Percentiles rank a stretch among this genome's conserved stretches.
phyloP scores from a whole-genome alignment of 2,113 vertebrate species.

The Trogon surrucura region DNA sequence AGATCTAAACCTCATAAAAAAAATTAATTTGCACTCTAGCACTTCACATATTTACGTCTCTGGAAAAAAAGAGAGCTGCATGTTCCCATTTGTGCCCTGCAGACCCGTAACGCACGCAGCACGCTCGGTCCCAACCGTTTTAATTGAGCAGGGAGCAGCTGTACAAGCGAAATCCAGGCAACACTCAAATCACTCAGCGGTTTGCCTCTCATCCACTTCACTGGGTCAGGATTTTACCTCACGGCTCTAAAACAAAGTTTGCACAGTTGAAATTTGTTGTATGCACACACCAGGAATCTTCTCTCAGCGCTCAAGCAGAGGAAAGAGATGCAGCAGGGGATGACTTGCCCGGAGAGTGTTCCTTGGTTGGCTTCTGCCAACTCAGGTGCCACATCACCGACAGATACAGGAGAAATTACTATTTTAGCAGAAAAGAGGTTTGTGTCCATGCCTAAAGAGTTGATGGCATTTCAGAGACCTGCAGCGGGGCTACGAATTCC shows the following conservation, averaged over 20 bases:
- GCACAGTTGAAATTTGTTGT: rapidly evolving
- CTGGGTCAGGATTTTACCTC: neutral
- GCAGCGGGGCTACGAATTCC: neutral
- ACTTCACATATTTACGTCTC: neutral
- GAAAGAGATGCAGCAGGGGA: no score
- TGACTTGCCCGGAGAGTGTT: rapidly evolving
- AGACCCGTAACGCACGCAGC: neutral
- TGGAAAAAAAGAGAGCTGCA: neutral
- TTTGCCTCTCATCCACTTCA: neutral
- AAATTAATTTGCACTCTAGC: neutral
- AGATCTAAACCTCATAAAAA: neutral
- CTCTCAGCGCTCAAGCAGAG: no score
- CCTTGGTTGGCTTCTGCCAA: neutral
- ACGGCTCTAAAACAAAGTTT: neutral
- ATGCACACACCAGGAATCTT: neutral
- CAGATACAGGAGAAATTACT: rapidly evolving
- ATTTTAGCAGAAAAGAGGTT: neutral
- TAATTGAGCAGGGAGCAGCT: neutral
- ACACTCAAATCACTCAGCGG: rapidly evolving
- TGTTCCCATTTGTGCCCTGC: neutral
- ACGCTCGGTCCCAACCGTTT: neutral
- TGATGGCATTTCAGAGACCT: neutral
- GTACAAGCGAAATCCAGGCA: neutral
- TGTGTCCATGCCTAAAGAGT: neutral
- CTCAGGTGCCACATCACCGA: rapidly evolving